These are phyloP conservation scores for Chaetura pelagica DNA, from an alignment of 2,113 vertebrate genomes.

Conservation along the genomic window DNA sequence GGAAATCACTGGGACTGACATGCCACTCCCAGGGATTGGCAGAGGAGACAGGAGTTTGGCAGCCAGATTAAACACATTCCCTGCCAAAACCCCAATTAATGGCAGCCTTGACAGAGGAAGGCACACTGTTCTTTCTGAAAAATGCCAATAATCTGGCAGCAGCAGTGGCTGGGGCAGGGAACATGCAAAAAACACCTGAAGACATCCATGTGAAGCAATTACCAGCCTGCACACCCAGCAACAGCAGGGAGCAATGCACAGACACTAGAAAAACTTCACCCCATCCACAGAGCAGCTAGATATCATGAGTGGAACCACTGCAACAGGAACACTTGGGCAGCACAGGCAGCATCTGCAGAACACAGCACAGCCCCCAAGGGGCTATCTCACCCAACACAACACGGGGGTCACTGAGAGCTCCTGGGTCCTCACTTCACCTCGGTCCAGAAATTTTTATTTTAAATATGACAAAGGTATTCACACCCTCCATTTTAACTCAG, in stretches of 20 bases:
- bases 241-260: background rate
- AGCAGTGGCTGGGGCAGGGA: background rate
- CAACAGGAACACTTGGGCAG: background rate
- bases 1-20: background rate
- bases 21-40: rapidly evolving
- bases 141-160: background rate
- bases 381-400: background rate
- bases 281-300: background rate
- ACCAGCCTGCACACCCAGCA: background rate
- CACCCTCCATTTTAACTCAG: background rate
- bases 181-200: background rate
- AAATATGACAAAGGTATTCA: background rate
- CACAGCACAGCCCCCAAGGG: background rate
- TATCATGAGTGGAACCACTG: background rate
- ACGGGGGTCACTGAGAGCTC: background rate
- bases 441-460: background rate
- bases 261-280: background rate
- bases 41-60: background rate
- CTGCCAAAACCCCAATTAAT: background rate
- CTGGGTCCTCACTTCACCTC: background rate
- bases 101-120: background rate
- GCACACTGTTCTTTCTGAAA: background rate
- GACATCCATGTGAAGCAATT: rapidly evolving
- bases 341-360: background rate
- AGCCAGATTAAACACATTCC: background rate